Conservation (phyloP, 1,140 invertebrate genomes). For the Drosophila nigrodunni region DNA sequence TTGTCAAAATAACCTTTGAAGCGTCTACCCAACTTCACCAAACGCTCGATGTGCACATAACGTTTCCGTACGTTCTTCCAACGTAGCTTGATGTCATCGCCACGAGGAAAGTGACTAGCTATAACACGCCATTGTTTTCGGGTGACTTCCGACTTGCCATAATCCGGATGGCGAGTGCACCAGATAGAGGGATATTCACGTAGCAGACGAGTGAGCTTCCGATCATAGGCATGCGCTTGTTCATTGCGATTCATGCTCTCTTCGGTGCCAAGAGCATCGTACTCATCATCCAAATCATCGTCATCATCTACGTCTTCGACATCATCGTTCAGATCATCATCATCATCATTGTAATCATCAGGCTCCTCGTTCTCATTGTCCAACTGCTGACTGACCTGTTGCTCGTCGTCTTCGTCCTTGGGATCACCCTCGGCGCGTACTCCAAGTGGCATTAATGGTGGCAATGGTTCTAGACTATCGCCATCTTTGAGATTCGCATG, state of each 20-base stretch:
- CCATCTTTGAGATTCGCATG: slow-evolving; percentile 77
- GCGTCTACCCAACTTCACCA: slow-evolving; percentile 70
- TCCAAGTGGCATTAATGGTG: slow-evolving; percentile 67
- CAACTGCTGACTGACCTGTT: slow-evolving; percentile 19
- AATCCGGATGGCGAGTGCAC: slow-evolving; percentile 77
- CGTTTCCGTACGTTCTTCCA: slow-evolving; percentile 81
- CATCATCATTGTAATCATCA: slow-evolving; percentile 39
- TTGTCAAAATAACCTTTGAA: slow-evolving; percentile 83
- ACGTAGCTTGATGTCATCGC: slow-evolving; percentile 74
- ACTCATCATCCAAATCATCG: slow-evolving; percentile 54
- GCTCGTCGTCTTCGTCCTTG: slow-evolving; percentile 66
- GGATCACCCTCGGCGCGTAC: slow-evolving; percentile 64
- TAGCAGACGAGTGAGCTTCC: slow-evolving; percentile 69
- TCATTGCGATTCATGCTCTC: slow-evolving; percentile 80
- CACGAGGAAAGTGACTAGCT: slow-evolving; percentile 70
- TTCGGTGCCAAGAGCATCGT: slow-evolving; percentile 66
- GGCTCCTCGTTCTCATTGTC: slow-evolving; percentile 46
- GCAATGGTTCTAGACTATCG: slow-evolving; percentile 60
- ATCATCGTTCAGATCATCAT: slow-evolving; percentile 41
- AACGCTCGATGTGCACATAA: slow-evolving; percentile 73
- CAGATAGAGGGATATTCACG: slow-evolving; percentile 78
- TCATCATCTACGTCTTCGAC: slow-evolving; percentile 48
- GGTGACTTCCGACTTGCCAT: slow-evolving; percentile 76
- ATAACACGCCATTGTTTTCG: slow-evolving; percentile 78
- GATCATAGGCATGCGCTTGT: slow-evolving; percentile 76